Evolutionary conservation across 1,140 invertebrate genomes (phyloP), one percentile per base, ranked within the genome.

Genomic region (Leptinotarsa undecemlineata): DNA sequence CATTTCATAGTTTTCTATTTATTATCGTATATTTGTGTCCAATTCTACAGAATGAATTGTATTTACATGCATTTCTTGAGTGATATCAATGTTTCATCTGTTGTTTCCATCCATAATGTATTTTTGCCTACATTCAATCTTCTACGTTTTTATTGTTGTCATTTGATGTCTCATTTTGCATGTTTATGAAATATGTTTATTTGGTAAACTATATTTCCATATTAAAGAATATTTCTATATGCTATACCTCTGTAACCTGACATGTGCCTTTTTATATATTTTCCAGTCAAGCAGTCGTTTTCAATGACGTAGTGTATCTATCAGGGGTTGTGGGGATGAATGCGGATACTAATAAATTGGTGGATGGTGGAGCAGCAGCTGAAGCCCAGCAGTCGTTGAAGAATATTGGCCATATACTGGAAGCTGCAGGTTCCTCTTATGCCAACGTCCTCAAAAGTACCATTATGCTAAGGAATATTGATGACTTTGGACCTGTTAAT

Each of bases 381-480:
- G 90, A 98, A 86, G 87, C 94, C 11, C 87, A 90, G 74, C 90
- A 94, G 86, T 92, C 91, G 20, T 85, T 98, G 48, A 89, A 88
- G 68, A 96, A 96, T 83, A 88, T 98, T 78, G 90, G 91, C 48
- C 87, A 90, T 63, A 88, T 96, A 71, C 86, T 97, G 2, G 88
- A 91, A 81, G 93, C 89, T 33, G 93, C 92, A 63, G 93, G 92
- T 15, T 89, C 90, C 8, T 87, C 88, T 51, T 91, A 91, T 73
- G 88, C 90, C 47, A 94, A 94, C 78, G 94, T 97, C 75, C 88
- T 96, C 1, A 97, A 97, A 85, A 92, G 91, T 26, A 96, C 95
- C 1, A 90, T 98, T 19, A 88, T 97, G 61, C 84, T 98, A 3
- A 89, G 90, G 72, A 91, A 94, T 83, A 94, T 97, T 4, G 90